Evolutionary conservation across 2,113 vertebrate species (phyloP).

Genomic region (Thunnus maccoyii): DNA sequence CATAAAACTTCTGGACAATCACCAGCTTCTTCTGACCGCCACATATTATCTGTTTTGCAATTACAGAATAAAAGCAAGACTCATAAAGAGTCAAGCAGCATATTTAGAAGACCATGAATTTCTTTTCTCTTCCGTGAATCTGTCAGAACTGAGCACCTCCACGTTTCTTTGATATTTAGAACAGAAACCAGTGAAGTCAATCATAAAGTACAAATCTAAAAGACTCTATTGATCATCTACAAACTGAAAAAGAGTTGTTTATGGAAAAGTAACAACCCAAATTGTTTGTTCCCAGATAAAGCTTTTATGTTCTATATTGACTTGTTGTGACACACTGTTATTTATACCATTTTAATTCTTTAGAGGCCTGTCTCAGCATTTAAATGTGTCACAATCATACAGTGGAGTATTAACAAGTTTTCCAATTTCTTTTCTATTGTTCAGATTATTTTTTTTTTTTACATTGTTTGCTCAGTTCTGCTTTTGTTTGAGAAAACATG

Average conservation of each 20-base stretch:
- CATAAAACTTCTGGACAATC: too few relatives aligned
- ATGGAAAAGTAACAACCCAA: neutral
- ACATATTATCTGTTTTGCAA: neutral
- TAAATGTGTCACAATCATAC: neutral
- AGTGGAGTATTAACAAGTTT: neutral
- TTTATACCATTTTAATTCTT: slow-evolving; percentile 25
- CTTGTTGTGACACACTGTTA: neutral
- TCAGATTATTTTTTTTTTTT: slow-evolving; percentile 11
- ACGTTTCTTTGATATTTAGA: slow-evolving; percentile 21
- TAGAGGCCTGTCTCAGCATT: neutral
- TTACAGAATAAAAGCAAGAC: neutral
- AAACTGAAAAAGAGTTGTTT: slow-evolving; percentile 10
- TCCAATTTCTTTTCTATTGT: slow-evolving; percentile 33
- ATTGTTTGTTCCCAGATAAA: slow-evolving; percentile 14
- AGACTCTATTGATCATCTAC: slow-evolving; percentile 10
- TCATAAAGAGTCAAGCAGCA: neutral
- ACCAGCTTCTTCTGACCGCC: neutral
- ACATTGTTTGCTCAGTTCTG: slow-evolving; percentile 22
- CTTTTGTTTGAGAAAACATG: slow-evolving; percentile 33
- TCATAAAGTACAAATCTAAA: slow-evolving; percentile 15
- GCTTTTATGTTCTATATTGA: neutral
- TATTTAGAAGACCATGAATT: neutral
- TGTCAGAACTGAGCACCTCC: neutral
- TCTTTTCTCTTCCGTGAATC: neutral
- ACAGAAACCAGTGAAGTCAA: slow-evolving; percentile 1